Percentiles rank a stretch among this genome's conserved stretches.
Evolutionary conservation across 37 sponge, comb jelly and placozoan genomes (phyloP).

Genomic region (Oopsacas minuta): DNA sequence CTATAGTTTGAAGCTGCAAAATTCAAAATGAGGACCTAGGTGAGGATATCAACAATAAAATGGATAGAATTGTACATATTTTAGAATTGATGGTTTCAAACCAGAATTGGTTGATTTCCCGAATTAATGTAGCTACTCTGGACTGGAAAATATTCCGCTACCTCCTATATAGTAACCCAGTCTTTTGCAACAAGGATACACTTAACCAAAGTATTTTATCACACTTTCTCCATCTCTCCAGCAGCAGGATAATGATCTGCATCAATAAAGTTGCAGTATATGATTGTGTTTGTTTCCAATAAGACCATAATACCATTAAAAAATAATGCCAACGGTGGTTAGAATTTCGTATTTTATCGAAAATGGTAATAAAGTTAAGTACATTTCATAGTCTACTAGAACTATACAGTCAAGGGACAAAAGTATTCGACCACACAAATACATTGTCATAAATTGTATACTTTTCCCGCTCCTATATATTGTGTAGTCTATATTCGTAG

Average conservation of each 20-base stretch:
- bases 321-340: too few species aligned
- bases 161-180: not conserved
- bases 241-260: slow-evolving; percentile 16
- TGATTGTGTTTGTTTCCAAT: too few species aligned
- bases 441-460: too few species aligned
- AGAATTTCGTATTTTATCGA: too few species aligned
- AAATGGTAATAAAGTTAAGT: too few species aligned
- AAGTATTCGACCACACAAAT: too few species aligned
- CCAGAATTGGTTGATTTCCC: not conserved
- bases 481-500: too few species aligned
- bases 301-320: too few species aligned
- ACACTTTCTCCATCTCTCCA: not conserved
- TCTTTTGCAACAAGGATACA: not conserved
- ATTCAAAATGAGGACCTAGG: not conserved
- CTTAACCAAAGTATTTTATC: not conserved
- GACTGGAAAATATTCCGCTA: slow-evolving; percentile 11
- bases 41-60: slow-evolving; percentile 15
- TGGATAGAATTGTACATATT: slow-evolving; percentile 11
- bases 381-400: too few species aligned
- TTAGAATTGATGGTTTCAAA: slow-evolving; percentile 17
- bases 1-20: not conserved
- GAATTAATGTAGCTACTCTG: not conserved
- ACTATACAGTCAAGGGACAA: too few species aligned
- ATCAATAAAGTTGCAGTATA: too few species aligned
- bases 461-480: too few species aligned